Evolutionary conservation across 2,113 vertebrate genomes (phyloP).

Genomic region (Oryzias curvinotus): DNA sequence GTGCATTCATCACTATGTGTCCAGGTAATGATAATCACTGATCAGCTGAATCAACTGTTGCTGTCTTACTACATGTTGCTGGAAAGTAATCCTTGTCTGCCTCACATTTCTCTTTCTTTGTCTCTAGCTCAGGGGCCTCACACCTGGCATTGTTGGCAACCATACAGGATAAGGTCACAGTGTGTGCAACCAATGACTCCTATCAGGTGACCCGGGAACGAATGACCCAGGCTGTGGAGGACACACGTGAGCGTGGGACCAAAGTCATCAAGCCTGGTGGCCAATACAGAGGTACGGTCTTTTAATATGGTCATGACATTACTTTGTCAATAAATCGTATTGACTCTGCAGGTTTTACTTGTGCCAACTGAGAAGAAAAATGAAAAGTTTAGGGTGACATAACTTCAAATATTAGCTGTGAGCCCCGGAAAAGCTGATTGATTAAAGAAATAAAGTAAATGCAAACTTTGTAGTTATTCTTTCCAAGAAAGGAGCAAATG

Average conservation of each 20-base stretch:
- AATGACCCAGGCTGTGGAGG: slow-evolving; percentile 87
- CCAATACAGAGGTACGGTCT: slow-evolving; percentile 70
- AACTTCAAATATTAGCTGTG: too few relatives aligned
- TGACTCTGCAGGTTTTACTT: background rate
- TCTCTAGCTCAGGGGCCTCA: slow-evolving; percentile 82
- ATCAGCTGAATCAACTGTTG: slow-evolving; percentile 39
- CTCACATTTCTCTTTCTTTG: slow-evolving; percentile 37
- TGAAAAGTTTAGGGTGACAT: too few relatives aligned
- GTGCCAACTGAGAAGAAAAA: too few relatives aligned
- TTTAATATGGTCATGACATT: background rate
- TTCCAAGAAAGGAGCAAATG: too few relatives aligned
- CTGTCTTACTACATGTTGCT: slow-evolving; percentile 36
- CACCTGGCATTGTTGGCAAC: slow-evolving; percentile 85
- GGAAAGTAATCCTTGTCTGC: slow-evolving; percentile 35
- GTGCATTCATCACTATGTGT: slow-evolving; percentile 84
- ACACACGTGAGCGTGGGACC: slow-evolving; percentile 85
- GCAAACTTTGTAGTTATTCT: too few relatives aligned
- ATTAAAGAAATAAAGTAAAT: too few relatives aligned
- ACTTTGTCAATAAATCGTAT: background rate
- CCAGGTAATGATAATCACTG: slow-evolving; percentile 76
- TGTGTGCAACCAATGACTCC: slow-evolving; percentile 89
- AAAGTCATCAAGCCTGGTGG: slow-evolving; percentile 90
- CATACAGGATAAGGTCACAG: slow-evolving; percentile 89
- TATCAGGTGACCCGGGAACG: slow-evolving; percentile 86
- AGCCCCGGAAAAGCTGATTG: too few relatives aligned